These are phyloP conservation scores for Oligia fasciuncula DNA, from an alignment of 2,888 invertebrate species.

Conservation along the genomic window DNA sequence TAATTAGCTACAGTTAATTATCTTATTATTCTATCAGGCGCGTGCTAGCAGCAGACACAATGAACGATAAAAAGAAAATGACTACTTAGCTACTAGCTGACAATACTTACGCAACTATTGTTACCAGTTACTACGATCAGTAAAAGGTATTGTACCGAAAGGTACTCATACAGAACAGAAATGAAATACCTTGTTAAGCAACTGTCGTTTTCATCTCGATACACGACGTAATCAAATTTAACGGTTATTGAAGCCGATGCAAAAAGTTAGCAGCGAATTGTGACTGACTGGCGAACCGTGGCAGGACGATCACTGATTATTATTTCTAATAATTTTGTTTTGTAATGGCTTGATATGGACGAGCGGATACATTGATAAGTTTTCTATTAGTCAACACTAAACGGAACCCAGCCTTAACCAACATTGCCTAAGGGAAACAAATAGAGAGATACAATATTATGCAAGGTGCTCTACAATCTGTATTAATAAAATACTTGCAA, in stretches of 20 bases:
- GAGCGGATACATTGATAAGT: slow-evolving; percentile 38
- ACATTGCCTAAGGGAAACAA: slow-evolving; percentile 29
- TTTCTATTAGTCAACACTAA: slow-evolving; percentile 45
- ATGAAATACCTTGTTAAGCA: slow-evolving; percentile 71
- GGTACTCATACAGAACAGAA: slow-evolving; percentile 56
- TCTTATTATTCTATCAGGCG: slow-evolving; percentile 58
- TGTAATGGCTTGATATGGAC: slow-evolving; percentile 50
- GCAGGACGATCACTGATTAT: slow-evolving; percentile 68
- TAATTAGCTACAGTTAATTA: slow-evolving; percentile 59
- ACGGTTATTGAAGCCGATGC: slow-evolving; percentile 83
- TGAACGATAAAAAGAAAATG: slow-evolving; percentile 59
- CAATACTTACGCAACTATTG: slow-evolving; percentile 51
- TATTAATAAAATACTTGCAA: slow-evolving; percentile 31
- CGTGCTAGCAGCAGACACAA: slow-evolving; percentile 60
- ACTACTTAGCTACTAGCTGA: slow-evolving; percentile 29
- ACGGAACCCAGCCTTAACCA: slow-evolving; percentile 16
- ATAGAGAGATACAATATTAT: slow-evolving; percentile 17
- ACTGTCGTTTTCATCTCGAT: slow-evolving; percentile 82
- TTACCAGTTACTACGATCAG: slow-evolving; percentile 38
- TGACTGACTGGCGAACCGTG: slow-evolving; percentile 79
- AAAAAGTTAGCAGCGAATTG: slow-evolving; percentile 75
- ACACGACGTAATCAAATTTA: slow-evolving; percentile 86
- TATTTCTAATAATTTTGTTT: slow-evolving; percentile 56
- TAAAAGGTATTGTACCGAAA: slow-evolving; percentile 53
- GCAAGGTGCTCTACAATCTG: slow-evolving; percentile 6